Evolutionary conservation across 1,140 invertebrate genomes (phyloP), one percentile per base, ranked within the genome.

Genomic region (Choristoneura fumiferana): DNA sequence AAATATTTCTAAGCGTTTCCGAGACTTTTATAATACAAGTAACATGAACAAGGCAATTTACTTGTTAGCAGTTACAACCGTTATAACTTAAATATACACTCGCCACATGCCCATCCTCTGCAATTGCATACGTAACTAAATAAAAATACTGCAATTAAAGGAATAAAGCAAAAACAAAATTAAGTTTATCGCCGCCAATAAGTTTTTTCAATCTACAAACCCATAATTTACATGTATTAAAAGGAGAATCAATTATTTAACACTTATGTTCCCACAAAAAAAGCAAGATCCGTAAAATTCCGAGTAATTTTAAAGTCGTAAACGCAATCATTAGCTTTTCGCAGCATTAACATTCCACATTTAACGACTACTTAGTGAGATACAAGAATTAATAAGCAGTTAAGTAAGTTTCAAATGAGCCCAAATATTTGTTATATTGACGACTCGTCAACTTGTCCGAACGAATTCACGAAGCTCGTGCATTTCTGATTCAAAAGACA

Each of bases 401-500:
- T 12, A 49, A 49, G 22, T 49, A 49, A 49, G 29, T 22, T 22
- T 49, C 17, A 18, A 49, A 49, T 14, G 43, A 22, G 18, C 14
- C 43, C 43, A 49, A 49, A 49, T 49, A 49, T 49, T 49, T 49
- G 43, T 17, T 49, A n/a, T 17, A 17, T 12, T 49, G 14, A 4
- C 40, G 14, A 3, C 40, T 49, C 43, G 43, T 29, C 43, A 18
- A 22, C 43, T 22, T 43, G 40, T 43, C 22, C 43, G 12, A 22
- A 49, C 17, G 40, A 43, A 43, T 43, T 43, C 40, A 43, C 22
- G 18, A 49, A 49, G 43, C 43, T 15, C 22, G 29, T 49, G 43
- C 43, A 49, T 49, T 43, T 49, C 43, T 49, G 18, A 49, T 15
- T 49, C 18, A 22, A 49, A 49, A 49, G 43, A 49, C 43, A 49